Base-by-base conservation (phyloP, 2,888 invertebrate species). In the Pseudococcus longispinus region DNA sequence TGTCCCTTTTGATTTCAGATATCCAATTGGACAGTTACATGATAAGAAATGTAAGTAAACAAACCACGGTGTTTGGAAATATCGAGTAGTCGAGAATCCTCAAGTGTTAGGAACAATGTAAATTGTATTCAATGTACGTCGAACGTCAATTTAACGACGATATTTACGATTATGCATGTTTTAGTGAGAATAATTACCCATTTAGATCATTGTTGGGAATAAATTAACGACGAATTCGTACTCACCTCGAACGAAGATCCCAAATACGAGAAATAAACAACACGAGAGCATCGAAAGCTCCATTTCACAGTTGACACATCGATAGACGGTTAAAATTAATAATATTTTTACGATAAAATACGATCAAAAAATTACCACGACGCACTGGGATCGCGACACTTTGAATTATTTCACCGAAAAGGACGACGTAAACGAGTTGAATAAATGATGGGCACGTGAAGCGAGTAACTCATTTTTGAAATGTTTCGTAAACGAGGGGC, bases 231-330 rank as follows among this genome's bases (percentile, higher is more conserved):
- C 1, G 20, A n/a, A 20, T 83, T 46, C 26, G 15, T 18, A 80
- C 20, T 80, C 11, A 80, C 77, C 77, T 42, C 42, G 77, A 37
- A 80, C 1, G 20, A 3, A 11, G 77, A 37, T 13, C 15, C 77
- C 77, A 20, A 80, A 11, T n/a, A 80, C 42, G 20, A 80, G 20
- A 80, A 80, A 23, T 23, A 42, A 42, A 42, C 77, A 42, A 9
- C 42, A 80, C 42, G 20, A 80, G 77, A 80, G 77, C 77, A 80
- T 42, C 29, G 77, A 80, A 80, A 80, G 77, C 77, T 80, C 42
- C 77, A 80, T 80, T 20, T 80, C 42, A 42, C 77, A 29, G 11
- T 2, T 20, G 42, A 80, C 77, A 80, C 77, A 80, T 80, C 20
- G 42, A 80, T n/a, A 20, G 20, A 42, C 42, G 37, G 4, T 6